A percentile compares a stretch with the other conserved stretches of the same genome.
phyloP scores from a whole-genome alignment of 2,888 invertebrate genomes.

The Sepioteuthis lessoniana region DNA sequence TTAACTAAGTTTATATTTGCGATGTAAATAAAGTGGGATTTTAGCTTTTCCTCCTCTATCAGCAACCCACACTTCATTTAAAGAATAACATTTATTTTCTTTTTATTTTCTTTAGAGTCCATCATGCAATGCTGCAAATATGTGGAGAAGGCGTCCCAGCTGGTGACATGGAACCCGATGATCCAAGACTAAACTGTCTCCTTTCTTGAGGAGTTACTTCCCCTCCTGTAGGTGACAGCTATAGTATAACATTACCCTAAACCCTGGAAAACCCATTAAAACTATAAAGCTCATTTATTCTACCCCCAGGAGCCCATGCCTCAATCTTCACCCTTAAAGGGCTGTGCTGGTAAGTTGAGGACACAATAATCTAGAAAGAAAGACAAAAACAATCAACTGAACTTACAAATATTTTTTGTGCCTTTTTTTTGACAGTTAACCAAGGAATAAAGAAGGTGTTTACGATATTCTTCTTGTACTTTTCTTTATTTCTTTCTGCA shows the following conservation, averaged over 20 bases:
- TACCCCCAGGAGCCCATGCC: neutral
- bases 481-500: too few species aligned
- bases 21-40: too few species aligned
- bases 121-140: slow-evolving; percentile 65
- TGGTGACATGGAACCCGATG: slow-evolving; percentile 58
- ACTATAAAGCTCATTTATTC: neutral
- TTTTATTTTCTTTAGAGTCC: slow-evolving; percentile 61
- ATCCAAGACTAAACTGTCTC: slow-evolving; percentile 60
- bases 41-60: too few species aligned
- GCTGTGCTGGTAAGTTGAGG: neutral
- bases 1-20: too few species aligned
- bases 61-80: too few species aligned
- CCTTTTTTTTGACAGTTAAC: slow-evolving; percentile 33
- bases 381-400: neutral
- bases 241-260: neutral
- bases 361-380: neutral
- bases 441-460: slow-evolving; percentile 7
- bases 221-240: slow-evolving; percentile 8
- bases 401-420: slow-evolving; percentile 33
- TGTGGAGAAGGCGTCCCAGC: slow-evolving; percentile 65
- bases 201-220: slow-evolving; percentile 52
- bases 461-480: neutral
- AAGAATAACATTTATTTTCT: neutral
- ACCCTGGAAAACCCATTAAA: neutral
- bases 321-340: neutral